Base-by-base conservation (phyloP, 2,113 vertebrate species). In the Pagrus major region DNA sequence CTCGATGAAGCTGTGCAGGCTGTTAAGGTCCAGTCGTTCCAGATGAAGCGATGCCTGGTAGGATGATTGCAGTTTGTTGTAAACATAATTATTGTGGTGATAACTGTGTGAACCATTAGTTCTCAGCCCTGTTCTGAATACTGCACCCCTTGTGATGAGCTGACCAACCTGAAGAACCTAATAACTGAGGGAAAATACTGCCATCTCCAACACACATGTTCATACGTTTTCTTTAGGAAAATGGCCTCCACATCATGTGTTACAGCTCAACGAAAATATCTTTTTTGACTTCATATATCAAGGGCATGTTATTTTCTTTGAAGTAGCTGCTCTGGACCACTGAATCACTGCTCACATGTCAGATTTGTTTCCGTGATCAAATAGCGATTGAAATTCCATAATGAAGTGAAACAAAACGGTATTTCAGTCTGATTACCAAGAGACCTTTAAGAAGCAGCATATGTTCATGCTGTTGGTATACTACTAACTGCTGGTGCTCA, bases 11-110 rank as follows among this genome's bases (percentile, higher is more conserved):
- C 98, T 2, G 95, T 99, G 77, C 98, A 99, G 93, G 97, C 97
- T 67, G 98, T 99, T 56, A 99, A 99, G 91, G 98, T 99, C 77
- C 98, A 99, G 91, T 99, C 98, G 0, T 99, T 99, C 91, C 98
- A 99, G 89, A 99, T 99, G 98, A 99, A 99, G 84, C 94, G 98
- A 89, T 99, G 98, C 80, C 93, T 99, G 97, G 98, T 99, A 94
- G 95, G 95, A 2, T 8, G 4, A 5, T 11, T 49, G 58, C 12
- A 1, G 4, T 59, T 25, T 12, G 18, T 56, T 21, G 1, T 20
- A 33, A 20, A 37, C 15, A 5, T 42, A 14, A 11, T n/a, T n/a
- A 18, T 15, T 10, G 33, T 27, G 20, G 8, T n/a, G 18, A 20
- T 59, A 2, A 56, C 25, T 41, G 9, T 44, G 61, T 14, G 12